Evolutionary conservation across 2,797 vertebrate species (phyloP).

Genomic region (Momotus momota): DNA sequence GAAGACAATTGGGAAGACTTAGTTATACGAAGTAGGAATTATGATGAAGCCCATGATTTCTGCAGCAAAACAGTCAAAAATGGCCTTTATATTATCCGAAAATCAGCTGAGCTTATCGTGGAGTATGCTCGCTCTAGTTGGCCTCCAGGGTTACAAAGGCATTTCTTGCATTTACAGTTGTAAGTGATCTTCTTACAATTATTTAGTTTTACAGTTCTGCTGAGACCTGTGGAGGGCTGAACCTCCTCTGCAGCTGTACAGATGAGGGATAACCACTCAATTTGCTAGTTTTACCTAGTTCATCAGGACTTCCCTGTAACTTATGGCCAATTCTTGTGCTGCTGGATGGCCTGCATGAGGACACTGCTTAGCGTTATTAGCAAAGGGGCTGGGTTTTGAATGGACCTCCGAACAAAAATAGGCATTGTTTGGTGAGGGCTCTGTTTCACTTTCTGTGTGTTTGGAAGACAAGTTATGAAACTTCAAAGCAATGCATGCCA

Average conservation of each 20-base stretch:
- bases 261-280: not conserved
- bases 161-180: not conserved
- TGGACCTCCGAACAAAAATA: not conserved
- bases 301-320: not conserved
- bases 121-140: not conserved
- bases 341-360: not conserved
- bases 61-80: not conserved
- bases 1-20: not conserved
- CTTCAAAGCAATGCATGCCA: not conserved
- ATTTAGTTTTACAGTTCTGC: not conserved
- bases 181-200: not conserved
- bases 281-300: not conserved
- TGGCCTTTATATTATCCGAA: not conserved
- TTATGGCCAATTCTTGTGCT: not conserved
- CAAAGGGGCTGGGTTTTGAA: not conserved
- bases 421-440: not conserved
- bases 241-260: not conserved
- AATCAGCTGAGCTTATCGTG: not conserved
- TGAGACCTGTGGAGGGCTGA: not conserved
- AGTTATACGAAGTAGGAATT: not conserved
- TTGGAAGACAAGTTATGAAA: not conserved
- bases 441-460: not conserved
- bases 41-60: not conserved
- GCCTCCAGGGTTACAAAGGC: not conserved
- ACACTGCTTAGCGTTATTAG: accelerated